phyloP scores from a whole-genome alignment of 2,797 vertebrate species.

The Rhinophrynus dorsalis region DNA sequence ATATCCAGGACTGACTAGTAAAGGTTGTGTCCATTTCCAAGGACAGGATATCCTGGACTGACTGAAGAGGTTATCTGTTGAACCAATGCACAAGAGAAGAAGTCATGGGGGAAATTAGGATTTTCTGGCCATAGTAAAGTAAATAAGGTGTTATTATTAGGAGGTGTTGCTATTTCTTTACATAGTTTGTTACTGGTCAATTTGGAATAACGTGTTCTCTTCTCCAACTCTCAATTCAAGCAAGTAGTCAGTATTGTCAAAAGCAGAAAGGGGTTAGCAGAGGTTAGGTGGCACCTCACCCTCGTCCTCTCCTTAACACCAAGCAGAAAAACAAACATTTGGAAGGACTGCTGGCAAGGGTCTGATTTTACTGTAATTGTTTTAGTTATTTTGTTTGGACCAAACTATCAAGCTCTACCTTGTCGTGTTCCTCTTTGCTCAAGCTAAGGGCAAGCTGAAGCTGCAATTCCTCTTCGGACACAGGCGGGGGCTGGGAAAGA shows the following conservation, averaged over 20 bases:
- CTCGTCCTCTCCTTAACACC: not conserved
- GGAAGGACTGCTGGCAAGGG: conserved; percentile 2
- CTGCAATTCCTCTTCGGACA: conserved; percentile 83
- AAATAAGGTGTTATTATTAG: no score
- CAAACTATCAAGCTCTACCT: conserved; percentile 80
- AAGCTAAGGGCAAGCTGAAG: conserved; percentile 84
- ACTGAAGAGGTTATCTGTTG: no score
- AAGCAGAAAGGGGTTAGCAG: conserved; percentile 21
- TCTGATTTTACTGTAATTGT: not conserved
- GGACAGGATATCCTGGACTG: no score
- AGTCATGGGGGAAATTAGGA: no score
- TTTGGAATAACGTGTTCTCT: not conserved
- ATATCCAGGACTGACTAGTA: no score
- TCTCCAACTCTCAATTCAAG: conserved; percentile 13
- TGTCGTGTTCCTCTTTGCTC: conserved; percentile 89
- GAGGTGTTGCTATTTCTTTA: no score
- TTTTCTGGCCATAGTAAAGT: no score
- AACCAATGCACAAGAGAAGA: no score
- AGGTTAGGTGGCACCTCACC: not conserved
- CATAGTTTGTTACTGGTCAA: no score
- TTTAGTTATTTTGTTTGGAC: conserved; percentile 34
- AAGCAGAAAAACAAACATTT: not conserved
- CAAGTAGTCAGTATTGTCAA: not conserved
- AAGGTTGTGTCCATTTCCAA: no score
- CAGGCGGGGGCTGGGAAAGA: conserved; percentile 65